Evolutionary conservation across 2,797 vertebrate species (phyloP).

Genomic region (Salmo trutta): DNA sequence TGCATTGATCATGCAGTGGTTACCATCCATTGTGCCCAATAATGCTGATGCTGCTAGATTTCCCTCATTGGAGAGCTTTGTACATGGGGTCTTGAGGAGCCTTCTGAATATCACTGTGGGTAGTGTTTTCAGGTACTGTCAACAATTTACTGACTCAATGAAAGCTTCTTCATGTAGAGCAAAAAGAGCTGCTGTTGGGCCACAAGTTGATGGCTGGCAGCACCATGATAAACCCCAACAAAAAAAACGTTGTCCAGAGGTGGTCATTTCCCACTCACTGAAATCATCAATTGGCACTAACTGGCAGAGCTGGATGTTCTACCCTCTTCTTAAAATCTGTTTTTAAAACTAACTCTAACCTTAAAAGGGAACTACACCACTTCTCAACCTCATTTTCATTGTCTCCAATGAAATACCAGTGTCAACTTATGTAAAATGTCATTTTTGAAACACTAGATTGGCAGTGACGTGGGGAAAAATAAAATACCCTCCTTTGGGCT

Average conservation of each 20-base stretch:
- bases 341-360: background rate
- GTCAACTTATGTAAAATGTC: too few species aligned
- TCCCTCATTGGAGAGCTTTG: background rate
- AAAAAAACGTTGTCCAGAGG: background rate
- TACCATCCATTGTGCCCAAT: background rate
- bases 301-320: too few species aligned
- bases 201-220: too few species aligned
- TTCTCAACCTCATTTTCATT: too few species aligned
- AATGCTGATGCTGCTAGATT: background rate
- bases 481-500: too few species aligned
- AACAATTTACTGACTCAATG: background rate
- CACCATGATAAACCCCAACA: background rate
- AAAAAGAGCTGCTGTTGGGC: background rate
- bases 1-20: too few species aligned
- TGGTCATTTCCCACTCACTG: too few species aligned
- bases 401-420: too few species aligned
- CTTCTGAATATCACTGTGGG: background rate
- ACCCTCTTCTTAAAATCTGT: background rate
- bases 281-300: too few species aligned
- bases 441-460: too few species aligned
- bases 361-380: too few species aligned
- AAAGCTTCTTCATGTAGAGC: background rate
- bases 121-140: background rate
- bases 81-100: background rate
- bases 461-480: too few species aligned